These are phyloP conservation scores for Halocynthia roretzi DNA, from an alignment of 23 tunicate genomes.

Conservation along the genomic window DNA sequence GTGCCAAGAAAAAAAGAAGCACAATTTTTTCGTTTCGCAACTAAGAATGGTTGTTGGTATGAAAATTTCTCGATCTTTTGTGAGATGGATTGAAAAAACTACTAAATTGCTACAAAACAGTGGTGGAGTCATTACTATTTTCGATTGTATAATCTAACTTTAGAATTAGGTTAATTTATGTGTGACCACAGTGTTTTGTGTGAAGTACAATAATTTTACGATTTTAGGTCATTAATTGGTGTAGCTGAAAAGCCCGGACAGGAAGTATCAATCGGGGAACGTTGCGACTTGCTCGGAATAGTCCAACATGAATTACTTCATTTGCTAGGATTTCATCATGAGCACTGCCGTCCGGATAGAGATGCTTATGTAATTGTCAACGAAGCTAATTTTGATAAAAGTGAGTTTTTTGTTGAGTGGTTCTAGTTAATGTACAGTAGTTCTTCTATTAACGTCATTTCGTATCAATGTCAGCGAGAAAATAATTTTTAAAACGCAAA, in stretches of 20 bases:
- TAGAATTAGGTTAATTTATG: no score
- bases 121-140: no score
- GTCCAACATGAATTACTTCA: conserved; percentile 14
- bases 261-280: not conserved
- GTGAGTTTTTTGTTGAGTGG: not conserved
- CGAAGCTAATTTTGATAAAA: not conserved
- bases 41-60: not conserved
- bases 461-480: no score
- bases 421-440: no score
- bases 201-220: no score
- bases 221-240: not conserved
- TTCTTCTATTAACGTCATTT: no score
- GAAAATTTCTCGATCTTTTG: no score
- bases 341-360: not conserved
- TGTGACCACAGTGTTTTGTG: no score
- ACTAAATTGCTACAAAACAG: no score
- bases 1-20: not conserved
- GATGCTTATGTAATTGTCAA: not conserved
- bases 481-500: no score
- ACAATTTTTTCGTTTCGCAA: not conserved
- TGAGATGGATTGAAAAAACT: no score
- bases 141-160: no score
- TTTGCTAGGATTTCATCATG: conserved; percentile 9
- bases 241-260: not conserved
- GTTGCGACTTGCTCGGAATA: not conserved